Percentiles rank a stretch among this genome's conserved stretches.
Evolutionary conservation across 1,140 invertebrate genomes (phyloP).

Genomic region (Lethocerus indicus): DNA sequence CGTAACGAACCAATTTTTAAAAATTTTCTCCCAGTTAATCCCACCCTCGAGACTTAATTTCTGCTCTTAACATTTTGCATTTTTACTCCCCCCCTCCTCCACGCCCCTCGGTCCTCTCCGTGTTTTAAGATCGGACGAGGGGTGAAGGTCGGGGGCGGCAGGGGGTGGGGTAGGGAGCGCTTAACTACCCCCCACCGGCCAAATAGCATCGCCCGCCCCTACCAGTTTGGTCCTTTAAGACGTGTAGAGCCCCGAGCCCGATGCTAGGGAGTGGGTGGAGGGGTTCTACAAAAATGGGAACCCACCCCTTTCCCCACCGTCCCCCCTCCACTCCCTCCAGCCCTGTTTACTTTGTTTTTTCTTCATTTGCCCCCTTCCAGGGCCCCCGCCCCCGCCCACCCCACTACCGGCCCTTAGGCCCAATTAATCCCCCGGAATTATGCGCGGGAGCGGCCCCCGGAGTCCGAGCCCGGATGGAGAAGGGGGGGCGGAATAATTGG

Average conservation of each 20-base stretch:
- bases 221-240: too few relatives aligned
- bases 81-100: neutral
- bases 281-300: neutral
- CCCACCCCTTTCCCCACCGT: neutral
- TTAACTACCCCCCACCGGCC: too few relatives aligned
- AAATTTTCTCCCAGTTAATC: conserved; percentile 20
- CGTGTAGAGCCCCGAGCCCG: too few relatives aligned
- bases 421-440: conserved; percentile 12
- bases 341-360: conserved; percentile 8
- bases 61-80: conserved; percentile 11
- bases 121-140: too few relatives aligned
- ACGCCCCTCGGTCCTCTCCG: too few relatives aligned
- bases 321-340: neutral
- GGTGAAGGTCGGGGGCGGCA: too few relatives aligned
- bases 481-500: conserved; percentile 13
- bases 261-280: neutral
- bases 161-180: too few relatives aligned
- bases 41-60: conserved; percentile 19
- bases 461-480: neutral
- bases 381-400: neutral
- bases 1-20: conserved; percentile 19
- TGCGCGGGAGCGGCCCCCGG: conserved; percentile 1
- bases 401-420: conserved; percentile 5
- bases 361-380: neutral
- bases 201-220: too few relatives aligned